Conservation (phyloP, 2,888 invertebrate species). For the Catotricha subobsoleta region DNA sequence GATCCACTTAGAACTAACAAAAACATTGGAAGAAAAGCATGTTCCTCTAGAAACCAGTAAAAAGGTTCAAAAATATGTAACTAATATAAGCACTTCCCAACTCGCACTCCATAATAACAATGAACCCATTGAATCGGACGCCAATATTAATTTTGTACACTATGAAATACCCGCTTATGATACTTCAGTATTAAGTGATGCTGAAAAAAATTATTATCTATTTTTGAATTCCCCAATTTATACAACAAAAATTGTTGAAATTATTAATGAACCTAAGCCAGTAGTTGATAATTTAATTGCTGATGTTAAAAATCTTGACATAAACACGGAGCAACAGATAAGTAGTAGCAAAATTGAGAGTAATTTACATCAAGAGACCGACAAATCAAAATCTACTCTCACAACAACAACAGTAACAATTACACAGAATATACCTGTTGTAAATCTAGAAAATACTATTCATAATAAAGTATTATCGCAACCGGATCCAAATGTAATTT, state of each 20-base stretch:
- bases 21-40: no score
- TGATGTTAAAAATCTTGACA: background rate
- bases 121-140: background rate
- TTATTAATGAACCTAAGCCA: constrained; percentile 8
- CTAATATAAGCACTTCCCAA: constrained; percentile 6
- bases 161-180: constrained; percentile 15
- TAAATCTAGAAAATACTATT: background rate
- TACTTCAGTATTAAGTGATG: constrained; percentile 12
- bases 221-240: constrained; percentile 11
- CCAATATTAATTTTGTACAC: constrained; percentile 9
- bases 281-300: background rate
- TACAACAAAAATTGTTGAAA: background rate
- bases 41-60: no score
- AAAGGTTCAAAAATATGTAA: background rate
- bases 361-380: background rate
- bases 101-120: constrained; percentile 10
- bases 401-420: background rate
- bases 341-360: no score
- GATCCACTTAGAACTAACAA: no score
- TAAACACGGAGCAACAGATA: no score
- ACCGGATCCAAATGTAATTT: background rate
- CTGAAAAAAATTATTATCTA: constrained; percentile 14
- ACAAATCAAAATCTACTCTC: background rate
- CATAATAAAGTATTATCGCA: no score
- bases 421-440: background rate